phyloP scores from a whole-genome alignment of 2,888 invertebrate species.

The Hirtodrosophila trivittata region DNA sequence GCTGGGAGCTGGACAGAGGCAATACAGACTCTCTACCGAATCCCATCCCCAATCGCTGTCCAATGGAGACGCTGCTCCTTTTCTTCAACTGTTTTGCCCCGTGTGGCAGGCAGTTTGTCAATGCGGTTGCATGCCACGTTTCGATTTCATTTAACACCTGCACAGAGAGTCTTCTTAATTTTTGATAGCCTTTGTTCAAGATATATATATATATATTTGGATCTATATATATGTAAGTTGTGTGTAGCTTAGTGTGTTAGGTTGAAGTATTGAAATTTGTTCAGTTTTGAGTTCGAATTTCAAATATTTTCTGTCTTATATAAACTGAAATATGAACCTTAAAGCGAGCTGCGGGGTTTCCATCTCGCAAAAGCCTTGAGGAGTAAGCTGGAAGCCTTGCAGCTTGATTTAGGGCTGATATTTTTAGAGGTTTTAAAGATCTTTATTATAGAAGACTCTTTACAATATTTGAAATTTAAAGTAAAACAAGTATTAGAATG shows the following conservation, averaged over 20 bases:
- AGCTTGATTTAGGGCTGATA: not conserved
- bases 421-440: not conserved
- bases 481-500: too few species aligned
- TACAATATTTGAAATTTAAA: too few species aligned
- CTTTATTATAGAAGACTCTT: too few species aligned
- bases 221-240: not conserved
- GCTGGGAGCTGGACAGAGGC: constrained; percentile 8
- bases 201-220: not conserved
- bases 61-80: constrained; percentile 31
- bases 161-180: constrained; percentile 1
- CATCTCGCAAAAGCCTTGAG: not conserved
- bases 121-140: constrained; percentile 51
- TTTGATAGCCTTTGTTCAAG: not conserved
- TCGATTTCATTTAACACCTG: constrained; percentile 12
- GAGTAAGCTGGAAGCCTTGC: constrained; percentile 6
- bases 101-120: constrained; percentile 51
- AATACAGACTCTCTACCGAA: constrained; percentile 4
- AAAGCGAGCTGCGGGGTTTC: not conserved
- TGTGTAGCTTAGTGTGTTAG: not conserved
- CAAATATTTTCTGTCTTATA: not conserved
- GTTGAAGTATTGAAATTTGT: not conserved
- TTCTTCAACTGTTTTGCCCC: constrained; percentile 16
- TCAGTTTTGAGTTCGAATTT: not conserved
- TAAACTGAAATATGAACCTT: not conserved
- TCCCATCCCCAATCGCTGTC: constrained; percentile 12